These are phyloP conservation scores for Tribolium freemani DNA, from an alignment of 2,888 invertebrate species.

Conservation along the genomic window DNA sequence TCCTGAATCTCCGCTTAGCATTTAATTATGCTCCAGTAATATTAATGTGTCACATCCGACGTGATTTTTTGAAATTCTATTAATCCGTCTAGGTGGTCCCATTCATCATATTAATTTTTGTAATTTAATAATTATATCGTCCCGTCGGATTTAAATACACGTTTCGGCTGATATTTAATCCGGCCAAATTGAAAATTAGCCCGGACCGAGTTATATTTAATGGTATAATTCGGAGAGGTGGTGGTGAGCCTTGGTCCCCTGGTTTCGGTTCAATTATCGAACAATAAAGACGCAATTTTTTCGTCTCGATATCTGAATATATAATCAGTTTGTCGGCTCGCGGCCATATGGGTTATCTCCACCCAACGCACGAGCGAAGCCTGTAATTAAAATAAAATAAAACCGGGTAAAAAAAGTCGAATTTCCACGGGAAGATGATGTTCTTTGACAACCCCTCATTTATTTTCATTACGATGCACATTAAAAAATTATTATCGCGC, in stretches of 20 bases:
- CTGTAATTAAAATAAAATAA: slow-evolving; percentile 61
- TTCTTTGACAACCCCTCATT: slow-evolving; percentile 62
- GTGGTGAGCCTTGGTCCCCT: not conserved
- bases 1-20: slow-evolving; percentile 14
- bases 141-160: slow-evolving; percentile 40
- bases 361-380: slow-evolving; percentile 55
- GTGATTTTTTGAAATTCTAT: slow-evolving; percentile 44
- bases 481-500: slow-evolving; percentile 60
- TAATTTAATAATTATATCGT: slow-evolving; percentile 45
- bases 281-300: slow-evolving; percentile 57
- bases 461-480: slow-evolving; percentile 63
- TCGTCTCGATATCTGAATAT: slow-evolving; percentile 59
- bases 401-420: slow-evolving; percentile 51
- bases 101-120: slow-evolving; percentile 46
- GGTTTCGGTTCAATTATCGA: slow-evolving; percentile 49
- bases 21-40: slow-evolving; percentile 34
- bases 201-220: slow-evolving; percentile 22
- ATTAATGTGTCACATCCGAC: slow-evolving; percentile 43
- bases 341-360: slow-evolving; percentile 61
- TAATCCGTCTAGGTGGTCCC: slow-evolving; percentile 44
- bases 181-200: slow-evolving; percentile 41
- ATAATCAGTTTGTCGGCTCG: slow-evolving; percentile 57
- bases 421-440: slow-evolving; percentile 50
- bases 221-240: not conserved
- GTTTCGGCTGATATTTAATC: slow-evolving; percentile 29